Evolutionary conservation across 2,888 invertebrate species (phyloP), one percentile per base, ranked within the genome.

Genomic region (Acanthosoma haemorrhoidale): DNA sequence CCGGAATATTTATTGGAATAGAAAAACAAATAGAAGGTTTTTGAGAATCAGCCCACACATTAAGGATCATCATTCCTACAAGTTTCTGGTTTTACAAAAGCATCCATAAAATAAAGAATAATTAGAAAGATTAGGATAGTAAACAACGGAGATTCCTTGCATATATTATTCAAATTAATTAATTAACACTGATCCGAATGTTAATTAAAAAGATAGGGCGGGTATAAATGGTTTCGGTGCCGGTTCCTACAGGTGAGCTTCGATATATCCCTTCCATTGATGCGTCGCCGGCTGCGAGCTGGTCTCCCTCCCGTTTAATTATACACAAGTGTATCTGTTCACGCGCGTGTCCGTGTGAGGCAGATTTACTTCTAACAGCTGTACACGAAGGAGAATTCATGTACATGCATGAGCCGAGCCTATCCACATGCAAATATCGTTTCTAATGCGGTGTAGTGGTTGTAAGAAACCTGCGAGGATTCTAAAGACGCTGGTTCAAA

Each of bases 151-250:
- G 25, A 51, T 51, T 51, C 51, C 25, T 29, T 51, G 51, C 51
- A 51, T 51, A 51, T 51, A 25, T 51, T 51, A 51, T 51, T 51
- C 51, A 51, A 51, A 51, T 51, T 21, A 29, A 51, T 51, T 51
- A 51, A 51, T 51, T 51, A 51, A 51, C 51, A 51, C 51, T 51
- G 25, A 25, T 29, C 5, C 29, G 51, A n/a, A 51, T 51, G 51
- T 51, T 25, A 51, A 51, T 51, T 51, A 25, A 51, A 51, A 13
- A 51, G 25, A 51, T 51, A 29, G 29, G 51, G 13, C 9, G 51
- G 51, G 29, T n/a, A n/a, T n/a, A n/a, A n/a, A n/a, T n/a, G n/a
- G n/a, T 51, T 51, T 51, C 51, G 25, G 51, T 51, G n/a, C 5
- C 13, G 2, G 25, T 6, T 32, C 9, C 4, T 32, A 4, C 4